Conservation (phyloP, 1,140 invertebrate genomes). For the Drosophila takahashii region DNA sequence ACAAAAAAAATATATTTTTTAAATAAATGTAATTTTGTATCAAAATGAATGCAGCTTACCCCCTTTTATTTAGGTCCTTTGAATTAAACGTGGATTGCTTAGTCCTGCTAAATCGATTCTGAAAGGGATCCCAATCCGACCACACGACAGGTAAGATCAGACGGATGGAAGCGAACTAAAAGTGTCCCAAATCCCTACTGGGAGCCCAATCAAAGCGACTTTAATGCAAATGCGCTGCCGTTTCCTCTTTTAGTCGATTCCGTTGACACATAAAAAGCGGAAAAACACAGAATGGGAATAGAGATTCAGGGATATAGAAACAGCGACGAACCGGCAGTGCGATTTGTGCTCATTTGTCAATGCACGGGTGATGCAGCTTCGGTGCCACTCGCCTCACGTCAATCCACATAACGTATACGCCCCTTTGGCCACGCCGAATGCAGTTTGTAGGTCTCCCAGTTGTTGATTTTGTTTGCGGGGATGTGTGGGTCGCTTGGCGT, state of each 20-base stretch:
- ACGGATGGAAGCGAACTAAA: constrained; percentile 6
- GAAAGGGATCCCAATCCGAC: constrained; percentile 4
- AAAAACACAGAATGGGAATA: constrained; percentile 13
- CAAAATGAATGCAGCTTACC: background rate
- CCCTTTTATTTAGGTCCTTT: background rate
- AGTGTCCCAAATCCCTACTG: constrained; percentile 20
- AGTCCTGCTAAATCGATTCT: background rate
- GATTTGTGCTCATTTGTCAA: constrained; percentile 72
- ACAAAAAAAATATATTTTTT: background rate
- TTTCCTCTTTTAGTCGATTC: constrained; percentile 17
- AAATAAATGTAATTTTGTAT: background rate
- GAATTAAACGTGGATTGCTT: background rate
- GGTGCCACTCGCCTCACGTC: constrained; percentile 43
- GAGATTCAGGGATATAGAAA: constrained; percentile 26
- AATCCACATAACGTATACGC: constrained; percentile 59
- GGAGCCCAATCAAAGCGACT: constrained; percentile 30
- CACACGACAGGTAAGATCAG: constrained; percentile 9
- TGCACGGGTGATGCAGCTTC: constrained; percentile 4
- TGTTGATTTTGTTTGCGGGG: constrained; percentile 30
- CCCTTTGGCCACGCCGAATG: constrained; percentile 52
- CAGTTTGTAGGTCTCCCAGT: constrained; percentile 15
- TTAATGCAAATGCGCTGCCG: constrained; percentile 33
- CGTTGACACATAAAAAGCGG: constrained; percentile 26
- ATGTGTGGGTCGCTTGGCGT: constrained; percentile 16
- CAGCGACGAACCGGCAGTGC: constrained; percentile 44